Conservation (phyloP, 2,113 vertebrate genomes). For the Tinamus guttatus region DNA sequence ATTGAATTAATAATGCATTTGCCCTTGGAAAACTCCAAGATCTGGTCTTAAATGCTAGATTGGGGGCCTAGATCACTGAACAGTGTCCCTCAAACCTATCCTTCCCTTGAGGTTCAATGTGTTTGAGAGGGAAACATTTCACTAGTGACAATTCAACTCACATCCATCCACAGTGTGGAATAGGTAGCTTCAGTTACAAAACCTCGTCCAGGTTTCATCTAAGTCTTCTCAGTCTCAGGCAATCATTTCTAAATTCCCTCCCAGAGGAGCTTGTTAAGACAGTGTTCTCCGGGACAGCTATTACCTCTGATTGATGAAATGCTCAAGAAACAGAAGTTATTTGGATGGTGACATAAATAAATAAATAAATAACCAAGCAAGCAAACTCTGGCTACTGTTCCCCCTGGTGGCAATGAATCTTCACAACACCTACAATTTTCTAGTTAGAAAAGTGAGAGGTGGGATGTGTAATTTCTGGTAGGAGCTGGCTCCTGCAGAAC, state of each 20-base stretch:
- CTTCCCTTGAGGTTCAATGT: no score
- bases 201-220: neutral
- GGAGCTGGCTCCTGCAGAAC: neutral
- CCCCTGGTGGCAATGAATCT: fast-evolving
- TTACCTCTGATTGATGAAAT: neutral
- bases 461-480: neutral
- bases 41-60: no score
- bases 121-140: neutral
- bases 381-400: neutral
- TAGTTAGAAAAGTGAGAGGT: neutral
- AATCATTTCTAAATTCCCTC: fast-evolving
- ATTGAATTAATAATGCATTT: no score
- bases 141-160: neutral
- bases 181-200: neutral
- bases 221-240: neutral
- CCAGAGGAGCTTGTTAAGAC: neutral
- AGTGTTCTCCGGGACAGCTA: neutral
- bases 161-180: neutral
- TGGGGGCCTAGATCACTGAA: no score
- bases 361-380: no score
- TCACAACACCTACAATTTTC: neutral
- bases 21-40: neutral
- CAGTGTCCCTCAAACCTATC: no score
- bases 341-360: fast-evolving
- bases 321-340: fast-evolving